Evolutionary conservation across 2,888 invertebrate genomes (phyloP), one percentile per base, ranked within the genome.

Genomic region (Pachliopta kotzebuea): DNA sequence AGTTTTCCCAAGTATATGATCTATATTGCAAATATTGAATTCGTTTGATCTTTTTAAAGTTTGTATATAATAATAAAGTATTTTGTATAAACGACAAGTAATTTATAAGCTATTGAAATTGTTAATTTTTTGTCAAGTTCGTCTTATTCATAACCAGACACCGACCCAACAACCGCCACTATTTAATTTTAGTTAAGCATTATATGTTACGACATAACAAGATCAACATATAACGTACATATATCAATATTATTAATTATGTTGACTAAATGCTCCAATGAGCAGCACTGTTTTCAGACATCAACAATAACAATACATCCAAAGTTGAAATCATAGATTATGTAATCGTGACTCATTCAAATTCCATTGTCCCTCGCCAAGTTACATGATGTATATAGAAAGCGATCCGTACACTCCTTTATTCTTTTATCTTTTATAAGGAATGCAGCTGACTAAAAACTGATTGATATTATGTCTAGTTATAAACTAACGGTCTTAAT

Each of bases 381-480:
- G 50, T 20, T 50, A 23, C 23, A 14, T 21, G 14, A 21, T 21
- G 45, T n/a, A n/a, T 45, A 45, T 45, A 45, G 53, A 53, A 53
- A 24, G 11, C 18, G 26, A 50, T 49, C 45, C 29, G 21, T 18
- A 23, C 23, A 18, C 23, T 60, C 31, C 31, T 53, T 23, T 60
- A n/a, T 26, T 42, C 42, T 60, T n/a, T 53, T 60, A 53, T 60
- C 52, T 29, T 60, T 37, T 21, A 45, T 24, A 31, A 23, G 60
- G 60, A 23, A 53, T 60, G 37, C 58, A n/a, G 21, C 31, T 8
- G 21, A 60, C 20, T 42, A 23, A 7, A 53, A 54, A 37, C 24
- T 54, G 60, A 55, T 55, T 61, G 20, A 45, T 45, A 6, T 55
- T 61, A 45, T 20, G 20, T 9, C 26, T 53, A 29, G 55, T 61